phyloP scores from a whole-genome alignment of 2,797 vertebrate genomes.

The Cyprinella venusta region DNA sequence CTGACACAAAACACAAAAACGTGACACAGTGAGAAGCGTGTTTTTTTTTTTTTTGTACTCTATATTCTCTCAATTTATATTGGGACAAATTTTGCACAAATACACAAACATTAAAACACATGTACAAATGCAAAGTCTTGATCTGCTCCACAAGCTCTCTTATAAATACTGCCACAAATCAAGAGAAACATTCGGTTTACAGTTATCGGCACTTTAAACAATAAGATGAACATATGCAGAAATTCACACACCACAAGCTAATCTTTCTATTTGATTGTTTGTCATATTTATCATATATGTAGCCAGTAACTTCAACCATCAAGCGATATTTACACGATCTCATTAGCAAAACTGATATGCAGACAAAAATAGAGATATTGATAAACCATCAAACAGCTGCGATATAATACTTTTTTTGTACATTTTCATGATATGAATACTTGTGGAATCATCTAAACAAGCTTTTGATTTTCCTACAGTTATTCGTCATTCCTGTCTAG shows the following conservation, averaged over 20 bases:
- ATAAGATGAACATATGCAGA: neutral
- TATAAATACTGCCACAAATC: conserved; percentile 28
- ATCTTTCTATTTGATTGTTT: conserved; percentile 60
- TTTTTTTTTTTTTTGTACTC: neutral
- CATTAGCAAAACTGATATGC: conserved; percentile 60
- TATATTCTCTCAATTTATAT: conserved; percentile 5
- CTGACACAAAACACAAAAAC: neutral
- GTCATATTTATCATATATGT: conserved; percentile 70
- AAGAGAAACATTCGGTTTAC: conserved; percentile 14
- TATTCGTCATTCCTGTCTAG: conserved; percentile 9
- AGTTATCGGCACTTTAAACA: conserved; percentile 18
- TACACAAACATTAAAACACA: conserved; percentile 40
- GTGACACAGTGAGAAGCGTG: neutral
- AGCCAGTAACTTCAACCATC: conserved; percentile 72
- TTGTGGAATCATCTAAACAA: conserved; percentile 2
- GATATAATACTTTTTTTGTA: conserved; percentile 33
- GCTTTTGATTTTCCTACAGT: neutral
- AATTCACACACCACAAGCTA: conserved; percentile 1
- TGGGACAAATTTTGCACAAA: conserved; percentile 27
- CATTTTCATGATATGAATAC: conserved; percentile 38
- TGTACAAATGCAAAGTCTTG: neutral
- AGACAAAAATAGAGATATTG: conserved; percentile 61
- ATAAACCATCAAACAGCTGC: conserved; percentile 37
- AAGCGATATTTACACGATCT: conserved; percentile 68
- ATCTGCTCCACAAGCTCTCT: neutral